Evolutionary conservation across 2,113 vertebrate genomes (phyloP).

Genomic region (Myodes glareolus): DNA sequence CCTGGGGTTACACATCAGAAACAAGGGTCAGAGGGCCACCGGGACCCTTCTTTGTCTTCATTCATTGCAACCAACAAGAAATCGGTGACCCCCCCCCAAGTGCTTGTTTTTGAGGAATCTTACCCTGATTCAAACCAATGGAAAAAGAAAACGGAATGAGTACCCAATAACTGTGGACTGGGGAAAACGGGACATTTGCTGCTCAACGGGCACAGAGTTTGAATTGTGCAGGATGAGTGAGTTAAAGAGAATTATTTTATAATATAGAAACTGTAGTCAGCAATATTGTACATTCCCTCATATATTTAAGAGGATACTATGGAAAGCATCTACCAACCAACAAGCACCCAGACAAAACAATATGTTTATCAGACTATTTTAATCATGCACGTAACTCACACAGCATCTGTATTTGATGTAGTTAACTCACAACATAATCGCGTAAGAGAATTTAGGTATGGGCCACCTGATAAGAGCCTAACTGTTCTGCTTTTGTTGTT

Average conservation of each 20-base stretch:
- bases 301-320: neutral
- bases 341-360: neutral
- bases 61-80: neutral
- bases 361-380: neutral
- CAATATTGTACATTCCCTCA: neutral
- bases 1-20: neutral
- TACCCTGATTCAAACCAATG: neutral
- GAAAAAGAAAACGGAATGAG: neutral
- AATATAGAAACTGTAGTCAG: neutral
- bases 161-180: neutral
- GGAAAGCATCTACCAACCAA: neutral
- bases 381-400: neutral
- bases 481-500: neutral
- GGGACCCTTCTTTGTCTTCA: neutral
- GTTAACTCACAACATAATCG: neutral
- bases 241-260: neutral
- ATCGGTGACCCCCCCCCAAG: accelerated
- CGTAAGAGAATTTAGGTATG: neutral
- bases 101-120: neutral
- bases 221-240: neutral
- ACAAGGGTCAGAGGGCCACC: neutral
- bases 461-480: neutral
- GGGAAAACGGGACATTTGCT: neutral
- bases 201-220: neutral
- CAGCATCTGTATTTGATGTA: neutral